Evolutionary conservation across 1,140 invertebrate genomes (phyloP), one percentile per base, ranked within the genome.

Genomic region (Sitophilus oryzae): DNA sequence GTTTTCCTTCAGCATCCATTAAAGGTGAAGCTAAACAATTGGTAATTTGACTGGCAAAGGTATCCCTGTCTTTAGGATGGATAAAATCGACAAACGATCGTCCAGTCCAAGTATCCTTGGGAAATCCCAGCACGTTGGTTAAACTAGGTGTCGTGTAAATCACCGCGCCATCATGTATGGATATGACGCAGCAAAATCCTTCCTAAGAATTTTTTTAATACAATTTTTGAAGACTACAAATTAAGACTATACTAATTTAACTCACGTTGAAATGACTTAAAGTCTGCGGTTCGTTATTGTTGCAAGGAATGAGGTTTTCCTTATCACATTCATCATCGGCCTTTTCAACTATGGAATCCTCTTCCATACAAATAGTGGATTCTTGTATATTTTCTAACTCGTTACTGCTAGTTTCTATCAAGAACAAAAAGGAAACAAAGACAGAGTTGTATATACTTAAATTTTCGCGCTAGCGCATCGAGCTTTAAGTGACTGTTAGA

Each of bases 1-100:
- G 53, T 64, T 67, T 67, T 50, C 64, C 69, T 10, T 69, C 57
- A 0, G 70, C 71, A 64, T 78, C 74, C 59, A 76, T 64, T 54
- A 77, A 67, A 21, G 76, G 78, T 15, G 77, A 64, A 0, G 71
- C 70, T 30, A 78, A 60, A 47, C 76, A 76, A 1, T 71, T 79
- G 2, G 79, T 79, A 30, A 82, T 75, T 64, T 78, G 74, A 40
- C 70, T 74, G 20, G 73, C 71, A 67, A 80, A 79, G 0, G 72
- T 75, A 51, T 71, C 71, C 18, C 74, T 71, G 66, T 91, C 89
- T 70, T 83, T 86, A 0, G 84, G 81, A 72, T 91, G 87, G 1
- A 93, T 76, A 64, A 91, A 92, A 64, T 93, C 88, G 45, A 91
- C 87, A 62, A 94, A 90, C 2, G 86, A 88, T 38, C 86, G 74